phyloP scores from a whole-genome alignment of 2,113 vertebrate genomes.

The Ictalurus punctatus region DNA sequence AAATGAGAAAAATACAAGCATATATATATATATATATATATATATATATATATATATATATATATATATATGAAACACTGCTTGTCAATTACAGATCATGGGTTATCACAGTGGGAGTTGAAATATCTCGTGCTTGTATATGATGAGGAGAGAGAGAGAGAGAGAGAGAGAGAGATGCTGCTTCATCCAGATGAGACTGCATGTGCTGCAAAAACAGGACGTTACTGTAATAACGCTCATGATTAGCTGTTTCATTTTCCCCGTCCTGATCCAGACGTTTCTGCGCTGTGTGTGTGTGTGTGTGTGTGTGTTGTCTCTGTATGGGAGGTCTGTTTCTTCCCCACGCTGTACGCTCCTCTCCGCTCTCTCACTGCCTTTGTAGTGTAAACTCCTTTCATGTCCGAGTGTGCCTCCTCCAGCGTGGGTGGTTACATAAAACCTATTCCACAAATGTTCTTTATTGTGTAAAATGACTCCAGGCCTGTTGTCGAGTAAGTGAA shows the following conservation, averaged over 20 bases:
- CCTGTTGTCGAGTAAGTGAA: constrained; percentile 9
- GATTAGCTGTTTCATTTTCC: constrained; percentile 67
- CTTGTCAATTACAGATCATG: background rate
- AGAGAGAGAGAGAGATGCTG: constrained; percentile 28
- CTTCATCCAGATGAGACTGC: background rate
- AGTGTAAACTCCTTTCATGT: constrained; percentile 45
- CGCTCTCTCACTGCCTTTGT: constrained; percentile 35
- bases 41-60: no score
- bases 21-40: no score
- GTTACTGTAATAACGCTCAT: constrained; percentile 63
- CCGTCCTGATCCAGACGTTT: constrained; percentile 12
- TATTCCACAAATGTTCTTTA: background rate
- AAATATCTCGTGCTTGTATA: no score
- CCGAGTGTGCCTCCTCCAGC: background rate
- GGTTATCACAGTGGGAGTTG: background rate
- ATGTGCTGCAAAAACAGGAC: constrained; percentile 52
- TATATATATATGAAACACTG: background rate
- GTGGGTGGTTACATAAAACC: constrained; percentile 44
- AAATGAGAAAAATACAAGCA: no score
- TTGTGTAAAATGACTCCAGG: background rate
- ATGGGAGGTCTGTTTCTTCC: constrained; percentile 68
- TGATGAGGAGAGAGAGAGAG: constrained; percentile 2
- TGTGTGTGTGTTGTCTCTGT: constrained; percentile 53
- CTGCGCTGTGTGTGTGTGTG: background rate
- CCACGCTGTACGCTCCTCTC: constrained; percentile 58